Conservation (phyloP, 2,888 invertebrate genomes). For the Periphyllus acericola region DNA sequence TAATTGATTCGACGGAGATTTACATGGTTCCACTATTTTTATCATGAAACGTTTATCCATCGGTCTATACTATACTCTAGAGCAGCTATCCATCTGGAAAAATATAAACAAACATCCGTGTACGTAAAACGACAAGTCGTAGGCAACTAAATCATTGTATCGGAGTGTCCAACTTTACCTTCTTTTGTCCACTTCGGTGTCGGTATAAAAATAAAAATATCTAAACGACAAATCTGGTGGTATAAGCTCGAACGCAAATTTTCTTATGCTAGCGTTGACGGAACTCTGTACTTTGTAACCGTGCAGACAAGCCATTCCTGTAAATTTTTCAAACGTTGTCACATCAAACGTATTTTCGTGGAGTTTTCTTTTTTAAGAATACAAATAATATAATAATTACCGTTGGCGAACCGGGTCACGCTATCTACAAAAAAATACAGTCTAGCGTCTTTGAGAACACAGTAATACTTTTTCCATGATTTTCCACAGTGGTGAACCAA, state of each 20-base stretch:
- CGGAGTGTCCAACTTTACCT: slow-evolving; percentile 71
- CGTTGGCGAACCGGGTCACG: slow-evolving; percentile 87
- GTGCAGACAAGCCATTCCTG: slow-evolving; percentile 92
- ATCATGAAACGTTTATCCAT: slow-evolving; percentile 69
- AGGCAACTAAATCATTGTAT: background rate
- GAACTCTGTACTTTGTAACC: slow-evolving; percentile 91
- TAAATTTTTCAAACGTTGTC: slow-evolving; percentile 62
- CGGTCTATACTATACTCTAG: slow-evolving; percentile 94
- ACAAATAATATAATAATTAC: slow-evolving; percentile 68
- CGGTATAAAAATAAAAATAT: slow-evolving; percentile 91
- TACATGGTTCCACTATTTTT: background rate
- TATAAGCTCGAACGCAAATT: slow-evolving; percentile 89
- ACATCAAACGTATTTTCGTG: background rate
- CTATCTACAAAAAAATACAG: slow-evolving; percentile 92
- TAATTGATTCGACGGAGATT: slow-evolving; percentile 23
- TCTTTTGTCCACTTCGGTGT: slow-evolving; percentile 94
- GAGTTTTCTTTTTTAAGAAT: background rate
- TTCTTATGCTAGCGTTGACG: slow-evolving; percentile 79
- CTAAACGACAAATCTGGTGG: slow-evolving; percentile 85
- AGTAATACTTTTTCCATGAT: slow-evolving; percentile 91
- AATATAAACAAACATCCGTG: slow-evolving; percentile 58
- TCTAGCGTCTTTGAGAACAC: slow-evolving; percentile 94
- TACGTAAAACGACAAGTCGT: background rate
- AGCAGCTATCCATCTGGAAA: slow-evolving; percentile 89
- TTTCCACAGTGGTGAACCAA: slow-evolving; percentile 76